These are phyloP conservation scores for Drosophila suzukii DNA, from an alignment of 1,140 invertebrate species.

Conservation along the genomic window DNA sequence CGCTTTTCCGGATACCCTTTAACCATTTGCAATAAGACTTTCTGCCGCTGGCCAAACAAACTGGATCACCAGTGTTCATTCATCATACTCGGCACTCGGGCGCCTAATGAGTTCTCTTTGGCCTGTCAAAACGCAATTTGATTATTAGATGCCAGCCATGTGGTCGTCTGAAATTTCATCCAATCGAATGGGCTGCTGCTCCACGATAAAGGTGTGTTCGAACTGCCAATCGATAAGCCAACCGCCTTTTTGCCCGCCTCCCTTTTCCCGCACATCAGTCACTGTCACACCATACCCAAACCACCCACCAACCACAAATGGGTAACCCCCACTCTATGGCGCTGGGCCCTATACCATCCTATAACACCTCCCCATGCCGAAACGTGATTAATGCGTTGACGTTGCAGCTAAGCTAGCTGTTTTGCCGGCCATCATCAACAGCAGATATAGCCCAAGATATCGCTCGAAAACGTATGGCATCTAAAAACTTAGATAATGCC, in stretches of 20 bases:
- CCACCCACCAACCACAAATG: constrained; percentile 66
- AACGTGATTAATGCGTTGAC: constrained; percentile 82
- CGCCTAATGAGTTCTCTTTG: constrained; percentile 62
- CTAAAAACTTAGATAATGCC: constrained; percentile 53
- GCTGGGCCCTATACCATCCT: not conserved
- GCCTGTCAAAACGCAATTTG: constrained; percentile 80
- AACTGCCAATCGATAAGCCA: constrained; percentile 78
- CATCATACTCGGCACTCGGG: constrained; percentile 60
- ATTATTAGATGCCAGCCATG: constrained; percentile 64
- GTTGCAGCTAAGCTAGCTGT: constrained; percentile 69
- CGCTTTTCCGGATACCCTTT: constrained; percentile 6
- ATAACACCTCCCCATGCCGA: constrained; percentile 44
- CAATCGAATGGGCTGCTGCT: constrained; percentile 67
- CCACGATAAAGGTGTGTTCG: constrained; percentile 77
- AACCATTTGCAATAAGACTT: constrained; percentile 18
- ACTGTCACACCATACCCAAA: constrained; percentile 70
- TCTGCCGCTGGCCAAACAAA: constrained; percentile 47
- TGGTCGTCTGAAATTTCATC: constrained; percentile 72
- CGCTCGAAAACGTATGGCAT: constrained; percentile 64
- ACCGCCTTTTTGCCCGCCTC: constrained; percentile 24
- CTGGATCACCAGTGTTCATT: constrained; percentile 44
- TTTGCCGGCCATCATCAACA: constrained; percentile 55
- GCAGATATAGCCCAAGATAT: constrained; percentile 65
- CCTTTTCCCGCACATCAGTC: constrained; percentile 76
- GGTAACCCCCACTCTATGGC: constrained; percentile 21